phyloP scores from a whole-genome alignment of 1,140 invertebrate species.

The Drosophila kurseongensis region DNA sequence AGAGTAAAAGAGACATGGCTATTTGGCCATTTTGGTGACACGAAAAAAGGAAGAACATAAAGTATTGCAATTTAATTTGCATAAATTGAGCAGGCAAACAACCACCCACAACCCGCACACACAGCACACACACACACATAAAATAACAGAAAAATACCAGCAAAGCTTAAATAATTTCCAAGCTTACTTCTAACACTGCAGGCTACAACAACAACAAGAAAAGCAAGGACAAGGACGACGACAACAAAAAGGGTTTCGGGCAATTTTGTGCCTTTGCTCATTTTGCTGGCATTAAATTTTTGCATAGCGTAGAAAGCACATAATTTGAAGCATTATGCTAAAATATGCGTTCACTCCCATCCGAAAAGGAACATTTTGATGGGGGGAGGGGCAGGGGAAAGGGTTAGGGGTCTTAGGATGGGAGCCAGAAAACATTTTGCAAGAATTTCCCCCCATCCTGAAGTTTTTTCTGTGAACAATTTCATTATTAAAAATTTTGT shows the following conservation, averaged over 20 bases:
- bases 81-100: constrained; percentile 71
- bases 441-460: constrained; percentile 60
- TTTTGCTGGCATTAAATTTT: constrained; percentile 80
- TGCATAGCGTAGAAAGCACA: constrained; percentile 70
- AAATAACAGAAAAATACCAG: constrained; percentile 68
- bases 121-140: constrained; percentile 3
- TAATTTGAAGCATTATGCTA: constrained; percentile 81
- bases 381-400: not conserved
- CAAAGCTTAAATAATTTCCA: constrained; percentile 74
- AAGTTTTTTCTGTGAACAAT: constrained; percentile 53
- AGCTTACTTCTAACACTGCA: constrained; percentile 75
- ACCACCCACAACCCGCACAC: constrained; percentile 13
- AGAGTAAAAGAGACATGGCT: constrained; percentile 14
- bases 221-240: constrained; percentile 16
- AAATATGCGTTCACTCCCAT: constrained; percentile 69
- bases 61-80: constrained; percentile 82
- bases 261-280: constrained; percentile 75
- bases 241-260: constrained; percentile 73
- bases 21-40: constrained; percentile 59
- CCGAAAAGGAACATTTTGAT: constrained; percentile 35
- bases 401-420: constrained; percentile 13
- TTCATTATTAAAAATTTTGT: constrained; percentile 72
- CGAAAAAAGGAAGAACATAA: constrained; percentile 55
- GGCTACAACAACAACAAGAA: constrained; percentile 31
- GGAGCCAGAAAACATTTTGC: constrained; percentile 47